phyloP scores from a whole-genome alignment of 2,888 invertebrate species.

The Acanthococcus lagerstroemiae region DNA sequence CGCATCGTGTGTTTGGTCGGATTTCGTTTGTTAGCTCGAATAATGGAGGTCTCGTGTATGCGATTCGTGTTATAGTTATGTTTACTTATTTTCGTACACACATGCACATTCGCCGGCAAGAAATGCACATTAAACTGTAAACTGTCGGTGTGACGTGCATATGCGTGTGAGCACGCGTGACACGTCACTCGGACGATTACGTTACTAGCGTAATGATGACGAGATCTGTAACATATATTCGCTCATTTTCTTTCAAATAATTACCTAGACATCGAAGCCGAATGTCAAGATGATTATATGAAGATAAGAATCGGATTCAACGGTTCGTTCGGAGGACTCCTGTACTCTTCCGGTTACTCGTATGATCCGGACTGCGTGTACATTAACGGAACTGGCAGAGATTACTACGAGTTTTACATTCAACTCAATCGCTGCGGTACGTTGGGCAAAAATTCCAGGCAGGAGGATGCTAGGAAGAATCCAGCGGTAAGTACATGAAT shows the following conservation, averaged over 20 bases:
- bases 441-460: conserved; percentile 74
- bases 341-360: conserved; percentile 87
- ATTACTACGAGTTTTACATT: conserved; percentile 88
- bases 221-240: not conserved
- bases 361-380: conserved; percentile 92
- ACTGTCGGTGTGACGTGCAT: not conserved
- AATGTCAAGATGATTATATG: conserved; percentile 93
- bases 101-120: not conserved
- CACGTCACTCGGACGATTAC: not conserved
- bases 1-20: not conserved
- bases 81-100: not conserved
- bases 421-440: conserved; percentile 87
- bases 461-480: conserved; percentile 72
- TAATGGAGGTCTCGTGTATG: not conserved
- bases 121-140: not conserved
- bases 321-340: conserved; percentile 75
- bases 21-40: not conserved
- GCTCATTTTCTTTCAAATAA: not conserved
- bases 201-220: not conserved
- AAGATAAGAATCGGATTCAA: conserved; percentile 87
- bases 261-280: conserved; percentile 86
- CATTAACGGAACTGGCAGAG: conserved; percentile 82
- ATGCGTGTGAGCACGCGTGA: conserved; percentile 7
- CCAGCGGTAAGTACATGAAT: conserved; percentile 58
- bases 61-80: not conserved